These are phyloP conservation scores for Otolemur garnettii DNA, from an alignment of 2,113 vertebrate species.

Conservation along the genomic window DNA sequence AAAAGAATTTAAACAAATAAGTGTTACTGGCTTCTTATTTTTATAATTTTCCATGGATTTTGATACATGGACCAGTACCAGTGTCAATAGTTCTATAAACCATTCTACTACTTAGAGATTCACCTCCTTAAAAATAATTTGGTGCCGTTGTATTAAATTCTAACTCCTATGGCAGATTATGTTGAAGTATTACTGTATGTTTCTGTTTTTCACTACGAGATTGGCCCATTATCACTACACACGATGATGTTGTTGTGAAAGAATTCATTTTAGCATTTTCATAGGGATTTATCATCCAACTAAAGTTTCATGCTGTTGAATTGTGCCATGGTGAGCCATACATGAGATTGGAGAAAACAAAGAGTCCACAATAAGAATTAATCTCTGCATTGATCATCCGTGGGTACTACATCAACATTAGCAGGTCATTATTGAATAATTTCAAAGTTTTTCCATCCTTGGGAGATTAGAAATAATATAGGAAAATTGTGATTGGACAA, in stretches of 20 bases:
- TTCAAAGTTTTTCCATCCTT: neutral
- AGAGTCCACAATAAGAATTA: neutral
- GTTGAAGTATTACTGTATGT: neutral
- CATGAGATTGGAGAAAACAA: neutral
- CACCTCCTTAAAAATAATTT: neutral
- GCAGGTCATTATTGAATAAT: neutral
- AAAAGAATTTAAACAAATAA: neutral
- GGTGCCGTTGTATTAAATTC: neutral
- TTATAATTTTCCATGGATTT: slow-evolving; percentile 22
- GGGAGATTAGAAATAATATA: slow-evolving; percentile 20
- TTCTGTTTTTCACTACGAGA: neutral
- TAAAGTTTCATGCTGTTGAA: neutral
- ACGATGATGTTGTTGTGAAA: neutral
- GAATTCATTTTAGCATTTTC: neutral
- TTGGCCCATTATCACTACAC: neutral
- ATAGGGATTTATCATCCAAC: neutral
- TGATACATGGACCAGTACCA: neutral
- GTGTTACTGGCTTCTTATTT: neutral
- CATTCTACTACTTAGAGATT: neutral
- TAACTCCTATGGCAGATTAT: neutral
- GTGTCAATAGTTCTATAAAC: neutral
- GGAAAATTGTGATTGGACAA: neutral
- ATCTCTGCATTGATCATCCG: neutral
- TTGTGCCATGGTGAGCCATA: neutral
- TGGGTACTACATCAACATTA: neutral